These are phyloP conservation scores for Temnothorax longispinosus DNA, from an alignment of 1,140 invertebrate genomes.

Conservation along the genomic window DNA sequence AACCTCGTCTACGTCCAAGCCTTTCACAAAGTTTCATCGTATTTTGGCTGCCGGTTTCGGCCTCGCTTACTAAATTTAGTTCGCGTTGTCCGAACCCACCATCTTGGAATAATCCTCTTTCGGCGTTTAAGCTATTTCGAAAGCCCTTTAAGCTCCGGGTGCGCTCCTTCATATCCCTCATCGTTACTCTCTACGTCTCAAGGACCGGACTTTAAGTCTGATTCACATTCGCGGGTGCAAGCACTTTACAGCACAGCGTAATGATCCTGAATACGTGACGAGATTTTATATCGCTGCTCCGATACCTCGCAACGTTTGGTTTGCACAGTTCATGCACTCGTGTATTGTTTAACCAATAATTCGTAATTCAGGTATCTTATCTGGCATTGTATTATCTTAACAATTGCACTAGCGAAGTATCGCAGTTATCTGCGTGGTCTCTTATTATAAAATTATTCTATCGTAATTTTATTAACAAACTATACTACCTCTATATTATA, in stretches of 20 bases:
- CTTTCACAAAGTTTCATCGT: slow-evolving; percentile 70
- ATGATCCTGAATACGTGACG: slow-evolving; percentile 28
- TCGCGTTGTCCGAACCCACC: slow-evolving; percentile 69
- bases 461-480: not conserved
- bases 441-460: not conserved
- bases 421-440: not conserved
- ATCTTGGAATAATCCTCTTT: slow-evolving; percentile 80
- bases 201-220: slow-evolving; percentile 18
- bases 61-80: slow-evolving; percentile 78
- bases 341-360: not conserved
- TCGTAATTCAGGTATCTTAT: not conserved
- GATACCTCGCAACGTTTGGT: not conserved
- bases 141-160: slow-evolving; percentile 70
- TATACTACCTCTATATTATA: not conserved
- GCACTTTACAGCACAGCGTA: not conserved
- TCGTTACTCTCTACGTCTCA: slow-evolving; percentile 20
- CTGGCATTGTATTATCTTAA: not conserved
- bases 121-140: slow-evolving; percentile 77
- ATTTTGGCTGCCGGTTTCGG: slow-evolving; percentile 69
- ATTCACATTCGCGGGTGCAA: slow-evolving; percentile 31
- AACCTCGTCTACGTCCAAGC: slow-evolving; percentile 41
- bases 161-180: slow-evolving; percentile 64
- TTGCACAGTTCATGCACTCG: not conserved
- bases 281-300: not conserved
- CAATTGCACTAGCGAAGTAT: not conserved